phyloP scores from a whole-genome alignment of 2,113 vertebrate genomes.

The Rattus rattus region DNA sequence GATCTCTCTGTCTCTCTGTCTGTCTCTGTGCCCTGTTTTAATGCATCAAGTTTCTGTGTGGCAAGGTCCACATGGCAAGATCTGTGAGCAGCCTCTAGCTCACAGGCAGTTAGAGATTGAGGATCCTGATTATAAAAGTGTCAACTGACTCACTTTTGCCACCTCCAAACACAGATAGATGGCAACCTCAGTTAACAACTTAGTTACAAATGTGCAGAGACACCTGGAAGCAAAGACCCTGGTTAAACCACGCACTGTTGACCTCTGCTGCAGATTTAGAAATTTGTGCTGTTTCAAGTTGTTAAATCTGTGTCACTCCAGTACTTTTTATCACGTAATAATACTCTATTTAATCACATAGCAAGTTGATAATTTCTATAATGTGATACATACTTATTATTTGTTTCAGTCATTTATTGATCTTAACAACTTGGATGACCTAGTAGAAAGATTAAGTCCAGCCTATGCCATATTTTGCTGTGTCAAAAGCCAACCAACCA shows the following conservation, averaged over 20 bases:
- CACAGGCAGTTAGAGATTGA: neutral
- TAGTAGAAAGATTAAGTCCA: neutral
- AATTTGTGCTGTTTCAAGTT: neutral
- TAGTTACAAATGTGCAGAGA: neutral
- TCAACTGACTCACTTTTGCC: neutral
- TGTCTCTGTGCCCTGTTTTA: neutral
- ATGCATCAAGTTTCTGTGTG: neutral
- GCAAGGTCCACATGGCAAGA: neutral
- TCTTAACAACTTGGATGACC: neutral
- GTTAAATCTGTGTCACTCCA: neutral
- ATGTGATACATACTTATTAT: slow-evolving; percentile 1
- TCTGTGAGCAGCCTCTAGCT: neutral
- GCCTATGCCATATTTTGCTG: neutral
- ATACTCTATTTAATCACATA: neutral
- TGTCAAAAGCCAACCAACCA: neutral
- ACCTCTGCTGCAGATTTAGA: neutral
- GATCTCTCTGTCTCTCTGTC: neutral
- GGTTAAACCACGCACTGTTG: neutral
- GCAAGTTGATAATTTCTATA: slow-evolving; percentile 37
- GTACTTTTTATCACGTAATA: neutral
- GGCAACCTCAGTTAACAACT: neutral
- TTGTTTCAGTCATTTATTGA: neutral
- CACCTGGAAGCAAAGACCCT: neutral
- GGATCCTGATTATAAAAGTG: neutral
- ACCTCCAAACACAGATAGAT: neutral